Base-by-base conservation (phyloP, 1,140 invertebrate species). In the Archivesica marissinica region DNA sequence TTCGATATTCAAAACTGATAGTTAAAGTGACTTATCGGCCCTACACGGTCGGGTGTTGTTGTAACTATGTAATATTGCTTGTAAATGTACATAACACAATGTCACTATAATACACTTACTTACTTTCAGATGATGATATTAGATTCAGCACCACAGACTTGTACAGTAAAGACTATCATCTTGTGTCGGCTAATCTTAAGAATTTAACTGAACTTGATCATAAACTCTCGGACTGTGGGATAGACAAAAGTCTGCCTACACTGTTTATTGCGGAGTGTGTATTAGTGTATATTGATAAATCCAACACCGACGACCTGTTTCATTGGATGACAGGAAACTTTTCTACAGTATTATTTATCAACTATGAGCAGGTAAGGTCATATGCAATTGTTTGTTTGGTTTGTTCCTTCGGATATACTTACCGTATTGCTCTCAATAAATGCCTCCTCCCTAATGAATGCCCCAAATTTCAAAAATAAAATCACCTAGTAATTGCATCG, bases 191-290 rank as follows among this genome's bases (percentile, higher is more conserved):
- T 54, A 98, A 99, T 95, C 94, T 99, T 87, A 95, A 97, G 90
- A 96, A 98, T 92, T 93, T 97, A 77, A 94, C 95, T 66, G 96
- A 98, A 80, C 94, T 99, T n/a, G 95, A 96, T 90, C 94, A 95
- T 47, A 98, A 98, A 94, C 94, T 99, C 61, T 94, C 95, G 61
- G 96, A 97, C 88, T 96, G 96, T 66, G 96, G 96, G 91, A 94
- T 98, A 68, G 96, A 96, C 92, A 96, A 95, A 90, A 94, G 95
- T 78, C 92, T 96, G 70, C 98, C 98, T 70, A 99, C 98, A 47
- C 95, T 99, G 84, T 97, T 99, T 94, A 94, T 99, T 66, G 96
- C 98, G 30, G 99, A 99, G 94, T 99, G 99, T 95, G 98, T 99
- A 87, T 95, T 99, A 50, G 98, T 99, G 56, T 99, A 99, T 91